These are phyloP conservation scores for Odontophorus gujanensis DNA, from an alignment of 2,113 vertebrate genomes.

Conservation along the genomic window DNA sequence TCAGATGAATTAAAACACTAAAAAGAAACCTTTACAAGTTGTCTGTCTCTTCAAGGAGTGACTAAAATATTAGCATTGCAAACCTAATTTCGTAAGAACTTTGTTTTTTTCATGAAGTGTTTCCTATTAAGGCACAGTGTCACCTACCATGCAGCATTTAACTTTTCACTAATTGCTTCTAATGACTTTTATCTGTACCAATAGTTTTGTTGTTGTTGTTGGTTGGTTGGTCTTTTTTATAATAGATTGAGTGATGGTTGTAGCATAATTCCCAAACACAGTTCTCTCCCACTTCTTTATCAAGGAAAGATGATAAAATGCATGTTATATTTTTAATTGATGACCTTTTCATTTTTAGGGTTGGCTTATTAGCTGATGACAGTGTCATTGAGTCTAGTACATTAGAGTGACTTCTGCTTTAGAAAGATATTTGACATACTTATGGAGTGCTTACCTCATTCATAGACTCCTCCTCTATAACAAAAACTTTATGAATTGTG, in stretches of 20 bases:
- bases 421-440: neutral
- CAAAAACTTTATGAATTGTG: neutral
- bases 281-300: conserved; percentile 16
- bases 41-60: neutral
- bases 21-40: neutral
- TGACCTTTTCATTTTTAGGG: neutral
- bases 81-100: neutral
- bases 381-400: neutral
- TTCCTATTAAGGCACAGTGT: conserved; percentile 34
- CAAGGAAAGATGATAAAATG: neutral
- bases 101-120: neutral
- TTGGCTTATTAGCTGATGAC: neutral
- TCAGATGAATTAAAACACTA: neutral
- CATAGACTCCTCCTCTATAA: neutral
- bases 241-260: conserved; percentile 30
- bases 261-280: neutral
- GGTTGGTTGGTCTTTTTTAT: neutral
- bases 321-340: neutral
- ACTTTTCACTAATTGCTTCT: conserved; percentile 57
- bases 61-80: neutral
- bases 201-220: neutral
- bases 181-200: conserved; percentile 28
- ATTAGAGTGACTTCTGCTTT: neutral
- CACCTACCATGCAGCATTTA: conserved; percentile 17
- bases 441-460: neutral